phyloP scores from a whole-genome alignment of 1,140 invertebrate species.

The Cephus cinctus region DNA sequence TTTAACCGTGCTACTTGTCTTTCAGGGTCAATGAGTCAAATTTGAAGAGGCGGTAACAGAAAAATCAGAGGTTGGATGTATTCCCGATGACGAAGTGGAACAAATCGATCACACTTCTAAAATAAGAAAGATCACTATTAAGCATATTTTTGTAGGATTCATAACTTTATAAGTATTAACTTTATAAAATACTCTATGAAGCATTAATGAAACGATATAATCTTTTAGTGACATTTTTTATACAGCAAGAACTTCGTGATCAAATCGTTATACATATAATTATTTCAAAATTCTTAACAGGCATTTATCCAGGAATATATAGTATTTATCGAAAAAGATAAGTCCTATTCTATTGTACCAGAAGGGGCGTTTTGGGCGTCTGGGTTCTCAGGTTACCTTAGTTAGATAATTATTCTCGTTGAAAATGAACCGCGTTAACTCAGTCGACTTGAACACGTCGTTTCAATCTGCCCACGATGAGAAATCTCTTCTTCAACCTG shows the following conservation, averaged over 20 bases:
- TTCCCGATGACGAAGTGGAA: no score
- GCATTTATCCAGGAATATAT: background rate
- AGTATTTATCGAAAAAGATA: background rate
- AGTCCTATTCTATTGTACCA: background rate
- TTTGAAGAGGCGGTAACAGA: no score
- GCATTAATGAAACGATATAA: background rate
- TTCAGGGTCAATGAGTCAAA: no score
- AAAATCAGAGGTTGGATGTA: no score
- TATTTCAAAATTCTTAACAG: no score
- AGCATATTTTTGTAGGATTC: no score
- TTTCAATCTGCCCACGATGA: background rate
- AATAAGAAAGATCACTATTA: no score
- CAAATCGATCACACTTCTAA: no score
- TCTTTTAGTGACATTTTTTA: background rate
- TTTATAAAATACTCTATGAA: no score
- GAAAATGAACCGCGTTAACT: background rate
- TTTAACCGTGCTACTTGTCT: no score
- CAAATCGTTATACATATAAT: background rate
- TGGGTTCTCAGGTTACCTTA: background rate
- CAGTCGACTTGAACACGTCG: background rate
- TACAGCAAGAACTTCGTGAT: background rate
- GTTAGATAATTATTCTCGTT: background rate
- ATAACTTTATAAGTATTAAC: no score
- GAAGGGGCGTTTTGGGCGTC: background rate
- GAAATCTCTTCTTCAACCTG: no score